phyloP scores from a whole-genome alignment of 2,113 vertebrate species.

The Shinisaurus crocodilurus region DNA sequence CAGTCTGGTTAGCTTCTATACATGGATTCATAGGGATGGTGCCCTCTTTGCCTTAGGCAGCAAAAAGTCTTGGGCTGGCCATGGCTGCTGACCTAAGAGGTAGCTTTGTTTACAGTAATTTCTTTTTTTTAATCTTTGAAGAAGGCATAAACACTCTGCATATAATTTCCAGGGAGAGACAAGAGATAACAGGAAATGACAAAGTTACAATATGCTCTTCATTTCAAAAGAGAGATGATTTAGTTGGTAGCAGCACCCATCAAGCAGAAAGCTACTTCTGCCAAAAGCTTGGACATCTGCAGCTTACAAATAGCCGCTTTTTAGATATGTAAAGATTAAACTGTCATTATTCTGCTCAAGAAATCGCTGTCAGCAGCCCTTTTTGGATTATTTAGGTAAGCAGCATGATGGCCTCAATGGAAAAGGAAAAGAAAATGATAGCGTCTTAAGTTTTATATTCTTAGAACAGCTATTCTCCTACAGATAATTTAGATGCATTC shows the following conservation, averaged over 20 bases:
- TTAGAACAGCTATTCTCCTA: background rate
- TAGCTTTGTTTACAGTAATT: background rate
- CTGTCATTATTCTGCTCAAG: conserved; percentile 37
- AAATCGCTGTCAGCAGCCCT: conserved; percentile 8
- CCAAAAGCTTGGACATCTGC: conserved; percentile 35
- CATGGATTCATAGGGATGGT: too few relatives aligned
- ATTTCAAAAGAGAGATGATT: conserved; percentile 3
- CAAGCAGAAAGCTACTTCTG: conserved; percentile 24
- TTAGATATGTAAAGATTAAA: conserved; percentile 49
- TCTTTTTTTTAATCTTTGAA: conserved; percentile 32
- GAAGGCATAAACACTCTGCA: conserved; percentile 18
- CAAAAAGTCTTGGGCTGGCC: too few relatives aligned
- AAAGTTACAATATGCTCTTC: conserved; percentile 28
- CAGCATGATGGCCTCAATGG: background rate
- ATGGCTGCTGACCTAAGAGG: conserved; percentile 26
- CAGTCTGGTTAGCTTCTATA: too few relatives aligned
- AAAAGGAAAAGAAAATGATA: conserved; percentile 32
- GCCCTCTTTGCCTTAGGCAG: too few relatives aligned
- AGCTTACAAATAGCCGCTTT: conserved; percentile 45
- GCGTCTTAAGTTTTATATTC: conserved; percentile 15
- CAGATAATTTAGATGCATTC: background rate
- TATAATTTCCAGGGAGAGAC: conserved; percentile 42
- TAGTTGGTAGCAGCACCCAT: background rate
- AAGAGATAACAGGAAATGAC: conserved; percentile 37
- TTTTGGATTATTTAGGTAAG: conserved; percentile 30